Percentiles rank a stretch among this genome's conserved stretches.
Conservation (phyloP, 2,113 vertebrate species). For the Circaetus gallicus region DNA sequence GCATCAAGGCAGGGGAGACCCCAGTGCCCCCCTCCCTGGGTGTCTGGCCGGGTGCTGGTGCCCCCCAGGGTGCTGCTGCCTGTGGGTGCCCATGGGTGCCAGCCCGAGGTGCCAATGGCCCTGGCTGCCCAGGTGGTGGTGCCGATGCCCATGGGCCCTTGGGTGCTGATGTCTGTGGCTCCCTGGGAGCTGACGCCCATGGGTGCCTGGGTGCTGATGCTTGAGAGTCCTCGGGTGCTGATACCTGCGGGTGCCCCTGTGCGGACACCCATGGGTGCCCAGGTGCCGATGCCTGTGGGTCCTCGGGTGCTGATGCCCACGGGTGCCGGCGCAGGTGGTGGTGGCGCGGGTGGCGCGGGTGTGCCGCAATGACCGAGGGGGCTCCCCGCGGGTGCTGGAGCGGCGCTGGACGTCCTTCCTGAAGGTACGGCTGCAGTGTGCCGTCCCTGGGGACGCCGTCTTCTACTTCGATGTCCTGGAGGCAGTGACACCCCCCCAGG, state of each 20-base stretch:
- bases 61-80: not conserved
- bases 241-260: not conserved
- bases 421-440: constrained; percentile 92
- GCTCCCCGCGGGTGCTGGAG: constrained; percentile 90
- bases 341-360: constrained; percentile 92
- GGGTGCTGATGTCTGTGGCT: not conserved
- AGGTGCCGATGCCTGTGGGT: rapidly evolving
- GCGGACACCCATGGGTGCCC: not conserved
- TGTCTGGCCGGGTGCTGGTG: not conserved
- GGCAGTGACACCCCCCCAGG: constrained; percentile 79
- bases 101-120: no score
- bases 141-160: rapidly evolving
- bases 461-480: constrained; percentile 96
- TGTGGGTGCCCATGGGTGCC: not conserved
- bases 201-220: not conserved
- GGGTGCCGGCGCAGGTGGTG: constrained; percentile 73
- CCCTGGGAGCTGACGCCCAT: rapidly evolving
- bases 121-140: no score
- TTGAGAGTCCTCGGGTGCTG: no score
- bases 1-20: rapidly evolving
- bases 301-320: rapidly evolving
- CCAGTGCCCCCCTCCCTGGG: not conserved
- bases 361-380: constrained; percentile 93
- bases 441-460: constrained; percentile 86
- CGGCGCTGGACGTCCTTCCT: constrained; percentile 97